These are phyloP conservation scores for Protonibea diacanthus DNA, from an alignment of 2,797 vertebrate species.

Conservation along the genomic window DNA sequence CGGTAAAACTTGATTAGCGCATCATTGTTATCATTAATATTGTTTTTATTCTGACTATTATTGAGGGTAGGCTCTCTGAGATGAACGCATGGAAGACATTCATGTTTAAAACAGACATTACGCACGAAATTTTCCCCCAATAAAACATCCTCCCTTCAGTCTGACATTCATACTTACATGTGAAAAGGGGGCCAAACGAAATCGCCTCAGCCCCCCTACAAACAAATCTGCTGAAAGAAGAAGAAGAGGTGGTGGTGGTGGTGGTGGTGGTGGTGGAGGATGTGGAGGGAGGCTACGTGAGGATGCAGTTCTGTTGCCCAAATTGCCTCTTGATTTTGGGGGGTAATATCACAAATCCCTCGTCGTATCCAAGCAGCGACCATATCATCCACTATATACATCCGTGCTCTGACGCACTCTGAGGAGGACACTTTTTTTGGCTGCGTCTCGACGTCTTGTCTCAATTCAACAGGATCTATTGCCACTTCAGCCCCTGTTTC, in stretches of 20 bases:
- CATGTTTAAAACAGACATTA: slow-evolving; percentile 65
- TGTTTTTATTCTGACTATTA: slow-evolving; percentile 4
- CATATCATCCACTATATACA: slow-evolving; percentile 70
- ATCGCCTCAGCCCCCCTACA: slow-evolving; percentile 68
- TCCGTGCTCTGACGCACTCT: slow-evolving; percentile 83
- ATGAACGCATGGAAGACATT: slow-evolving; percentile 52
- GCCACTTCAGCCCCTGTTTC: slow-evolving; percentile 80
- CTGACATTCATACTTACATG: slow-evolving; percentile 82
- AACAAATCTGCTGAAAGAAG: slow-evolving; percentile 70
- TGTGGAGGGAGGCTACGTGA: slow-evolving; percentile 70
- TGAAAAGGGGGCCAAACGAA: slow-evolving; percentile 69
- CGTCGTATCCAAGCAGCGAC: slow-evolving; percentile 73
- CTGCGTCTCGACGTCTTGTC: slow-evolving; percentile 80
- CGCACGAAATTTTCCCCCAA: slow-evolving; percentile 59
- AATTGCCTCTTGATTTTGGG: slow-evolving; percentile 73
- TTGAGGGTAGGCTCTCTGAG: slow-evolving; percentile 8
- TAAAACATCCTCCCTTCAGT: slow-evolving; percentile 56
- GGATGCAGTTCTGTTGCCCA: slow-evolving; percentile 78
- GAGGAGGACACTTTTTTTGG: slow-evolving; percentile 82
- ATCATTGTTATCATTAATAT: slow-evolving; percentile 20
- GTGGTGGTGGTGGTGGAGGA: slow-evolving; percentile 32
- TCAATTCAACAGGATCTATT: slow-evolving; percentile 87
- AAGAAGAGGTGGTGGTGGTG: slow-evolving; percentile 47
- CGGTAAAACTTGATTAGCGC: slow-evolving; percentile 49
- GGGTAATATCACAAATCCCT: slow-evolving; percentile 68